Base-by-base conservation (phyloP, 2,888 invertebrate genomes). In the Quadroppia sp. region DNA sequence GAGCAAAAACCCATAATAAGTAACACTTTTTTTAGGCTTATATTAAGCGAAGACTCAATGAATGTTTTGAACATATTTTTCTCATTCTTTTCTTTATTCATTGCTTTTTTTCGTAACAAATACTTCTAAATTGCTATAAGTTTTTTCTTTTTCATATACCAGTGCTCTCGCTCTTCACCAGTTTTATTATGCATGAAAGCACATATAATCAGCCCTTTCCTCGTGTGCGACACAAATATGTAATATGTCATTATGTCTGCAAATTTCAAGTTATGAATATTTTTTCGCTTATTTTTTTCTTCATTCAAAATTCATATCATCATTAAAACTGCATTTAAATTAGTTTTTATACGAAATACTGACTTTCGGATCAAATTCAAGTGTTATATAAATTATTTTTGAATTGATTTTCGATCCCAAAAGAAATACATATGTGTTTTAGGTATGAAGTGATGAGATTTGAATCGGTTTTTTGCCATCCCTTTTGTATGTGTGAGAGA, bases 181-280 rank as follows among this genome's bases (percentile, higher is more conserved):
- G 36, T 30, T 61, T 30, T 40, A 32, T 36, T 67, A 67, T 67
- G 67, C 67, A 67, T 67, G 40, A 67, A n/a, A 67, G 67, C 67
- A 67, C 40, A 67, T 64, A 64, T 67, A 67, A 67, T 67, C 61
- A 61, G 61, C 61, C 20, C 61, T 61, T 59, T 61, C 20, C 20
- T 42, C 32, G 32, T 61, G 32, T 30, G 40, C 40, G 40, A 67
- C 64, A 67, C 20, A 36, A 67, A 67, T 42, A 67, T 67, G 67
- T 67, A 23, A 67, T 36, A 67, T 67, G 67, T 67, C 67, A 67
- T 67, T 67, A 67, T 23, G 67, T 67, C 17, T 67, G 40, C 67
- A 67, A 61, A 32, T 61, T 53, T 30, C 32, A 32, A 32, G 61
- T 61, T 61, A 61, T 61, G 61, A 61, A 61, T 61, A 61, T 30